Conservation (phyloP, 2,113 vertebrate species). For the Leptobrachium ailaonicum region DNA sequence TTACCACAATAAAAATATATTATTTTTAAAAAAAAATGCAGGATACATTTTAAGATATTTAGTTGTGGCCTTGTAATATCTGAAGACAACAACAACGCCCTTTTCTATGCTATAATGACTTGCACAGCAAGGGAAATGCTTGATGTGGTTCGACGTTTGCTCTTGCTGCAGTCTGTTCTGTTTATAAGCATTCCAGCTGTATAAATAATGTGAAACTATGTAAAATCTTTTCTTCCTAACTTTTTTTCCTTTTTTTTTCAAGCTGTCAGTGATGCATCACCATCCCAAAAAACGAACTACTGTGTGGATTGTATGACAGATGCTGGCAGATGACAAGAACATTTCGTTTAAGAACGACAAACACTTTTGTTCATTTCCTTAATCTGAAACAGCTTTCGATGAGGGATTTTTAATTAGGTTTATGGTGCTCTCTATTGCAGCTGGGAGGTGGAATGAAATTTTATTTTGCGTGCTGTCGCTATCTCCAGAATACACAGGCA, state of each 20-base stretch:
- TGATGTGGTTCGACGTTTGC: conserved; percentile 66
- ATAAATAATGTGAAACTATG: conserved; percentile 64
- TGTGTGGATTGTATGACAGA: conserved; percentile 62
- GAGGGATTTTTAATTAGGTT: conserved; percentile 37
- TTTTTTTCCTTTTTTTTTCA: conserved; percentile 52
- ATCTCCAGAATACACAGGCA: conserved; percentile 24
- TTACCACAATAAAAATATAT: too few species aligned
- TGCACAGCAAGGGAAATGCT: conserved; percentile 56
- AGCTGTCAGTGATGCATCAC: conserved; percentile 59
- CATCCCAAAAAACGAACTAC: conserved; percentile 55
- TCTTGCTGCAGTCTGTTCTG: conserved; percentile 62
- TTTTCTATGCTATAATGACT: conserved; percentile 65
- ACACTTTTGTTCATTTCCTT: conserved; percentile 53
- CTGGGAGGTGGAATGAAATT: conserved; percentile 41
- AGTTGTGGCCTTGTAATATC: conserved; percentile 64
- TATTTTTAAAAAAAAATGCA: conserved; percentile 58
- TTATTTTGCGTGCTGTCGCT: conserved; percentile 34
- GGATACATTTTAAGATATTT: conserved; percentile 62
- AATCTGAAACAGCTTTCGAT: conserved; percentile 49
- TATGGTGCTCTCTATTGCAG: conserved; percentile 35
- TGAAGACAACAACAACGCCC: conserved; percentile 57
- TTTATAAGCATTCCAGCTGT: conserved; percentile 69
- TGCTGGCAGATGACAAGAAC: conserved; percentile 60
- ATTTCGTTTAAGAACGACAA: conserved; percentile 55
- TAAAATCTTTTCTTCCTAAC: conserved; percentile 54